Percentiles rank a stretch among this genome's conserved stretches.
phyloP scores from a whole-genome alignment of 2,888 invertebrate species.

The Scaptodrosophila latifasciaeformis region DNA sequence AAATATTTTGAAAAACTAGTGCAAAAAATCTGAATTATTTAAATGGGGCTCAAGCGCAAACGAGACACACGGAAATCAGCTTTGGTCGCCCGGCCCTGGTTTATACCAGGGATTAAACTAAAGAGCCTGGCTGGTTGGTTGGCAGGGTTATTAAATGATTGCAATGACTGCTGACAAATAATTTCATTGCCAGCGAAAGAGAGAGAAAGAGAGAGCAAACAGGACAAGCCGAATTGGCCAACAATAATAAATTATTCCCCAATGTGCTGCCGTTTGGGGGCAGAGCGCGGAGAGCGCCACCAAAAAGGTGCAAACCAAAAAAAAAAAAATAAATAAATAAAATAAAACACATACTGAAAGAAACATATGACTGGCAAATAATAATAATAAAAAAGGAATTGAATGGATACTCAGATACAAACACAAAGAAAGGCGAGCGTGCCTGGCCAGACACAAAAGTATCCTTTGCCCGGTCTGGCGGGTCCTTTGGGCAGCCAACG shows the following conservation, averaged over 20 bases:
- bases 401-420: too few species aligned
- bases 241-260: slow-evolving; percentile 60
- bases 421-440: too few species aligned
- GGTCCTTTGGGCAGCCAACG: slow-evolving; percentile 57
- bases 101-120: too few species aligned
- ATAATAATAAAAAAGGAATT: slow-evolving; percentile 1
- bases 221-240: slow-evolving; percentile 14
- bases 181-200: slow-evolving; percentile 47
- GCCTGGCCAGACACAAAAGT: too few species aligned
- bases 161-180: slow-evolving; percentile 47
- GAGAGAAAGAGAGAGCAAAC: neutral
- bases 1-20: neutral
- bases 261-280: slow-evolving; percentile 35
- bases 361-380: neutral
- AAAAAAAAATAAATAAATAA: slow-evolving; percentile 30
- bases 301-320: slow-evolving; percentile 32
- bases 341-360: slow-evolving; percentile 33
- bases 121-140: neutral
- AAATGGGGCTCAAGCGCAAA: neutral
- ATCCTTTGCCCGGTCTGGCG: neutral
- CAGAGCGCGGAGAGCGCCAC: slow-evolving; percentile 22
- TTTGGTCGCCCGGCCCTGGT: neutral
- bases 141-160: slow-evolving; percentile 24
- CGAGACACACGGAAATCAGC: slow-evolving; percentile 5
- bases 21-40: neutral